Conservation (phyloP, 2,888 invertebrate genomes). For the Cynaeus angustus region DNA sequence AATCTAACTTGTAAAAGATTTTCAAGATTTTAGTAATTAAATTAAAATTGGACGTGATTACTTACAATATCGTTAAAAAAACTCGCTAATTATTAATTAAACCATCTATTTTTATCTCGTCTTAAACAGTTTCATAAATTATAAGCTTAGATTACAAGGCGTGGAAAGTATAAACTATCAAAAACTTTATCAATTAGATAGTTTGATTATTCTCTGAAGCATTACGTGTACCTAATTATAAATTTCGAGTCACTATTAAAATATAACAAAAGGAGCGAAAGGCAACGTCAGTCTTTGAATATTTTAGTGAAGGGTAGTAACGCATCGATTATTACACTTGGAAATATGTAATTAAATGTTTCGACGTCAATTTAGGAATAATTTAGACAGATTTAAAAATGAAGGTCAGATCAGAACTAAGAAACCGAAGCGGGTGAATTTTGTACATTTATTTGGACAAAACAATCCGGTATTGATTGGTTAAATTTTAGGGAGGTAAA, state of each 20-base stretch:
- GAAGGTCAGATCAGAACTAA: slow-evolving; percentile 15
- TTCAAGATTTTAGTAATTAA: no score
- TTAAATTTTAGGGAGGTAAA: not conserved
- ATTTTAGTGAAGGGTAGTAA: slow-evolving; percentile 38
- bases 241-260: slow-evolving; percentile 29
- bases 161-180: slow-evolving; percentile 35
- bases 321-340: slow-evolving; percentile 40
- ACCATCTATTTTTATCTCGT: slow-evolving; percentile 31
- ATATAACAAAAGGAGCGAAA: slow-evolving; percentile 40
- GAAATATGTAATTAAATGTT: slow-evolving; percentile 35
- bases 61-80: no score
- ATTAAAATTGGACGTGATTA: no score
- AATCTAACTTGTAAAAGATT: no score
- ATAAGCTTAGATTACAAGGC: slow-evolving; percentile 40
- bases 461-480: slow-evolving; percentile 22
- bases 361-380: slow-evolving; percentile 35
- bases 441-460: not conserved
- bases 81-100: slow-evolving; percentile 27
- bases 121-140: slow-evolving; percentile 23
- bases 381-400: slow-evolving; percentile 12
- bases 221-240: slow-evolving; percentile 44
- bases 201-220: slow-evolving; percentile 39
- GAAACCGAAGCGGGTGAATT: not conserved
- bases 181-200: slow-evolving; percentile 37
- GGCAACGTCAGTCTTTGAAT: slow-evolving; percentile 41